Evolutionary conservation across 2,888 invertebrate species (phyloP), one percentile per base, ranked within the genome.

Genomic region (Tolmerus cingulatus): DNA sequence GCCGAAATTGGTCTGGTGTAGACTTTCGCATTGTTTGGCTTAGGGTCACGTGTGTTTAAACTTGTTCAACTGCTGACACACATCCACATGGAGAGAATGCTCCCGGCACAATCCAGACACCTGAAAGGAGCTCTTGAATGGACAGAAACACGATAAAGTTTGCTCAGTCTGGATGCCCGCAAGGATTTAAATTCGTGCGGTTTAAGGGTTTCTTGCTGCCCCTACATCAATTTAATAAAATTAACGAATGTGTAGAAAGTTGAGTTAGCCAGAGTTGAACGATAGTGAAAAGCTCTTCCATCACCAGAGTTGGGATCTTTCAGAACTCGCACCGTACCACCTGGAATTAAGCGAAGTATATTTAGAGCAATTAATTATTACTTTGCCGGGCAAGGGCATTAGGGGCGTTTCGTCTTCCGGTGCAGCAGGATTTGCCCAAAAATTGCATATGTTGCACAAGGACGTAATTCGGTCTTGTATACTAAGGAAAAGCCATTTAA

Each of bases 1-100:
- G 78, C 78, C 78, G 43, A 78, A 78, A 78, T 78, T 78, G 43
- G 78, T 78, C 78, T 78, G 78, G 78, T 19, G 23, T 43, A 78
- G 43, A 78, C 37, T 23, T 78, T 78, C 5, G 78, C 14, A 78
- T 78, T 78, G 78, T 78, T 78, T 78, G 78, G 43, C 43, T 78
- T 40, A 12, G 78, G 78, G 37, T 78, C 78, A 78, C 43, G 40
- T 78, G 43, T 78, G 78, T 43, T 78, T 78, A 78, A 78, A 78
- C 78, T 78, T 78, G 43, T 43, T 78, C 78, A 43, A 40, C 78
- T 78, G 37, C 40, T 78, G 78, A 43, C 78, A 78, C 23, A 43
- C 78, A 78, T 43, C 78, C 23, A 43, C 78, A 78, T 78, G 43
- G 19, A 43, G 43, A 43, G 23, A 78, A 66, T 27, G 40, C 43